Evolutionary conservation across 1,140 invertebrate genomes (phyloP), one percentile per base, ranked within the genome.

Genomic region (Drosophila seguyi): DNA sequence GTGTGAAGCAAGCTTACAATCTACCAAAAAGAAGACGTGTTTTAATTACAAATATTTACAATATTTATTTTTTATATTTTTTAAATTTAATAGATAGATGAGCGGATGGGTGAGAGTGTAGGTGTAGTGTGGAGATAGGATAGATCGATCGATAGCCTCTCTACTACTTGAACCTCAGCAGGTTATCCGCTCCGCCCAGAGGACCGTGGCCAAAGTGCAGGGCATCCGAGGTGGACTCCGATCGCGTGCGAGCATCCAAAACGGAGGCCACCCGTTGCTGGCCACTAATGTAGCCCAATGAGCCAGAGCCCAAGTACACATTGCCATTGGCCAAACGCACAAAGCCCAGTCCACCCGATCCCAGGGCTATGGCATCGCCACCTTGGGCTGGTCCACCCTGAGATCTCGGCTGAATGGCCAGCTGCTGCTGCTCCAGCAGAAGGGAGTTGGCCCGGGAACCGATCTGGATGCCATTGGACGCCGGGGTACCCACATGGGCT

Each of bases 301-400:
- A 93, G 1, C 92, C 92, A 1, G 92, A 93, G 7, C 92, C 92
- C 34, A 93, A 34, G 38, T 92, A 90, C 0, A 93, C 81, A 57
- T 82, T 91, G 2, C 92, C 92, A 53, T 93, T 92, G 39, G 91
- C 75, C 42, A 92, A 18, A 0, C 87, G 90, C 8, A 93, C 84
- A 27, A 81, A 93, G 16, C 92, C 92, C 52, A 93, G 57, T 7
- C 91, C 87, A 0, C 92, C 92, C 0, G 92, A 93, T 2, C 92
- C 92, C 55, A 93, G n/a, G 7, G 92, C 86, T 29, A 93, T 81
- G 39, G 92, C 74, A 66, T 91, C 87, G 20, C 31, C 45, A 1
- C 36, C 36, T 10, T 20, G 39, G 0, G 27, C 7, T 5, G 42
- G 8, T 31, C 61, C 52, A 0, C 42, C 66, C 20, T 69, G 82